phyloP scores from a whole-genome alignment of 2,888 invertebrate genomes.

The Papilio elwesi region DNA sequence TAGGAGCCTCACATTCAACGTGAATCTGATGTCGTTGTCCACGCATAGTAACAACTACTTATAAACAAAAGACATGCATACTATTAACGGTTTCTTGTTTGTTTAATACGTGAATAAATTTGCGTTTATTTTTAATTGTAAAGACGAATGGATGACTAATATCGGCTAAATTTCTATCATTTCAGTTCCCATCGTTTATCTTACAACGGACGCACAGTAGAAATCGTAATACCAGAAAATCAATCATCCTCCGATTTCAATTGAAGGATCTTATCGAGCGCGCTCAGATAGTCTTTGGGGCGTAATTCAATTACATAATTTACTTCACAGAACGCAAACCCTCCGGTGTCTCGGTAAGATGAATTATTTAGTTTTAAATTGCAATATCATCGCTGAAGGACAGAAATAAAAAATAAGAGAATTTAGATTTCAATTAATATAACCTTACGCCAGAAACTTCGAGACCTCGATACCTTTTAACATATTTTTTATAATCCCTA shows the following conservation, averaged over 20 bases:
- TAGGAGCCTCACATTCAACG: too few species aligned
- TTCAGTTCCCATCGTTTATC: not conserved
- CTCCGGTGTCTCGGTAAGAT: not conserved
- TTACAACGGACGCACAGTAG: not conserved
- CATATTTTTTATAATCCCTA: too few species aligned
- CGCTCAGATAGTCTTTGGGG: slow-evolving; percentile 8
- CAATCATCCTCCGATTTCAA: slow-evolving; percentile 25
- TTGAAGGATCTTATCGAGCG: slow-evolving; percentile 2
- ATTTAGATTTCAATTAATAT: too few species aligned
- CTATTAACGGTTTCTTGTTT: too few species aligned
- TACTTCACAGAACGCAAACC: slow-evolving; percentile 5
- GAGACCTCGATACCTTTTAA: too few species aligned
- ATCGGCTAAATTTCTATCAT: not conserved
- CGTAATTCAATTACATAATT: slow-evolving; percentile 20
- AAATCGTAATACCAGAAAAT: slow-evolving; percentile 15
- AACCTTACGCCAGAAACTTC: too few species aligned
- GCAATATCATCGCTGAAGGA: not conserved
- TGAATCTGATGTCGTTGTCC: too few species aligned
- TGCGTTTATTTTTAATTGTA: too few species aligned
- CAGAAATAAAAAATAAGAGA: not conserved
- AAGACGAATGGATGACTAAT: too few species aligned
- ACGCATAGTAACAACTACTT: too few species aligned
- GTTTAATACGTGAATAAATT: too few species aligned
- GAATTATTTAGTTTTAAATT: slow-evolving; percentile 17
- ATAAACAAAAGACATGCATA: too few species aligned